Percentiles rank a stretch among this genome's conserved stretches.
These are phyloP conservation scores for Apostichopus japonicus DNA, from an alignment of 35 echinoderm and acorn worm genomes.

Conservation along the genomic window DNA sequence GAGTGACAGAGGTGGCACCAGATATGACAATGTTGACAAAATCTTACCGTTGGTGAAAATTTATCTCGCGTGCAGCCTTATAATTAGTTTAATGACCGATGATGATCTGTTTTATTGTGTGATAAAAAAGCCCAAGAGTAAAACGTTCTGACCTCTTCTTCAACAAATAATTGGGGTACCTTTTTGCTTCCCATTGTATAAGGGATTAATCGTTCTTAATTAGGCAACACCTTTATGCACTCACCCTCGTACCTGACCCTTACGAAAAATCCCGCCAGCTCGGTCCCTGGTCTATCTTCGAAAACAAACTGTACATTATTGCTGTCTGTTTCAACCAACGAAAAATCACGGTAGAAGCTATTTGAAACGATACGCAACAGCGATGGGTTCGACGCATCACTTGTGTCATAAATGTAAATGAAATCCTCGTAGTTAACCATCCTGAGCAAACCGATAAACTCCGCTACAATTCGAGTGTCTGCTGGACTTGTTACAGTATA, in stretches of 20 bases:
- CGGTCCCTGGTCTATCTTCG: neutral
- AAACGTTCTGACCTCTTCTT: too few relatives aligned
- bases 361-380: neutral
- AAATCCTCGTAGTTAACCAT: neutral
- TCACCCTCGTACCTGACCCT: neutral
- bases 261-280: neutral
- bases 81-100: too few relatives aligned
- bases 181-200: too few relatives aligned
- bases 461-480: neutral
- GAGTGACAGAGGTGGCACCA: too few relatives aligned
- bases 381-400: neutral
- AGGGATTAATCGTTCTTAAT: too few relatives aligned
- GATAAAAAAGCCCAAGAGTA: too few relatives aligned
- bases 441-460: neutral
- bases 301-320: conserved; percentile 1
- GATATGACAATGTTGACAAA: too few relatives aligned
- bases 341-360: neutral
- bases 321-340: neutral
- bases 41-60: too few relatives aligned
- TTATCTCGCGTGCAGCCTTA: too few relatives aligned
- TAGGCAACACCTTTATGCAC: too few relatives aligned
- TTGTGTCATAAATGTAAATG: conserved; percentile 6
- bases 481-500: neutral
- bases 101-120: too few relatives aligned
- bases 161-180: too few relatives aligned